Base-by-base conservation (phyloP, 2,888 invertebrate genomes). In the Nebria salina region DNA sequence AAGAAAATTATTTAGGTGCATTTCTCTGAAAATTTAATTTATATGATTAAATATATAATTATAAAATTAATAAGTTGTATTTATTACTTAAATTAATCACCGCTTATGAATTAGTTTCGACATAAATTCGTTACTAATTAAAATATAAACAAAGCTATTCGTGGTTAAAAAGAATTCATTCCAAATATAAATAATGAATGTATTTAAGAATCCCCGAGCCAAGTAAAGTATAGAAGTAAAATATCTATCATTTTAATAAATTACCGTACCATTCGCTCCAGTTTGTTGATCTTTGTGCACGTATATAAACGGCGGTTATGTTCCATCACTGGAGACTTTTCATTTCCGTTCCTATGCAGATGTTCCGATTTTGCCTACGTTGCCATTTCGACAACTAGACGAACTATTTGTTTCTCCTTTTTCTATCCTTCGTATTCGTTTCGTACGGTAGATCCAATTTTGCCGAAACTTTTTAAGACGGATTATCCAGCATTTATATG, bases 401-500 rank as follows among this genome's bases (percentile, higher is more conserved):
- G 70, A 25, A 26, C 25, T 11, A 70, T 9, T 11, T 25, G 11
- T 70, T 70, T 11, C 11, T 26, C 70, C 26, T 25, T 26, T 15
- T 66, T 26, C 70, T 34, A 11, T 25, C 68, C 8, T 68, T 15
- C 15, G 68, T 68, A 11, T 34, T 20, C 11, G 70, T 34, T 25
- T 66, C 34, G 8, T 11, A 70, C 70, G n/a, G 11, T 2, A 34
- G 34, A 70, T 70, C 70, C 70, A 70, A 70, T 70, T 70, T 70
- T 34, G n/a, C 68, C n/a, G 15, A 68, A 15, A 15, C 68, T 68
- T 15, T 11, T n/a, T 70, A 70, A 70, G 70, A 7, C 13, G 70
- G 70, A 70, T 70, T 70, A 70, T 70, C 70, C 70, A 25, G 13
- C 70, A 70, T 70, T 6, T 70, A 20, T 70, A 25, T 70, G 20